phyloP scores from a whole-genome alignment of 2,888 invertebrate genomes.

The Ectemnius lituratus region DNA sequence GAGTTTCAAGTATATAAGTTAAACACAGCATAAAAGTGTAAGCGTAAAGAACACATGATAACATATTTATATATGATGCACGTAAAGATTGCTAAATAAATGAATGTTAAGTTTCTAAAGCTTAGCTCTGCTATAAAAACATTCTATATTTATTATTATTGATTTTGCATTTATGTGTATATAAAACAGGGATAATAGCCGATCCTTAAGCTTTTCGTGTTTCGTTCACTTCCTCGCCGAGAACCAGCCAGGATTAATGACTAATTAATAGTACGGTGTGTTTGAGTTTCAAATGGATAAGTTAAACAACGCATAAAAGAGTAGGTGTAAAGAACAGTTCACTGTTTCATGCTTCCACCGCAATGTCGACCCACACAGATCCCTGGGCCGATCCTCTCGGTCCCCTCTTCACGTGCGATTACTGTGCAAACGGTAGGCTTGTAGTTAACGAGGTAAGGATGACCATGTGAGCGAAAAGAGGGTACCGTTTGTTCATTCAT shows the following conservation, averaged over 20 bases:
- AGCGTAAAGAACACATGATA: constrained; percentile 31
- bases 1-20: constrained; percentile 75
- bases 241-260: constrained; percentile 68
- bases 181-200: too few relatives aligned
- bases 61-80: too few relatives aligned
- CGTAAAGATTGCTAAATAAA: too few relatives aligned
- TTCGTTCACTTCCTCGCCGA: too few relatives aligned
- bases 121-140: too few relatives aligned
- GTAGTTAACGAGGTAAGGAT: constrained; percentile 67
- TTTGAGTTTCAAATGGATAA: constrained; percentile 76
- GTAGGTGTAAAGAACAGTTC: constrained; percentile 41
- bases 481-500: constrained; percentile 61
- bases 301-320: constrained; percentile 71
- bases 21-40: constrained; percentile 68
- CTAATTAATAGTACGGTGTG: constrained; percentile 76
- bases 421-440: constrained; percentile 57
- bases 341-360: constrained; percentile 34
- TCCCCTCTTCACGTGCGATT: constrained; percentile 54
- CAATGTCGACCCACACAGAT: constrained; percentile 25
- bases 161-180: too few relatives aligned
- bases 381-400: neutral
- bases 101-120: too few relatives aligned
- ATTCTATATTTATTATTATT: too few relatives aligned
- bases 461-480: constrained; percentile 59
- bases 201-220: too few relatives aligned